A percentile compares a stretch with the other conserved stretches of the same genome.
These are phyloP conservation scores for Zootermopsis nevadensis DNA, from an alignment of 2,888 invertebrate species.

Conservation along the genomic window DNA sequence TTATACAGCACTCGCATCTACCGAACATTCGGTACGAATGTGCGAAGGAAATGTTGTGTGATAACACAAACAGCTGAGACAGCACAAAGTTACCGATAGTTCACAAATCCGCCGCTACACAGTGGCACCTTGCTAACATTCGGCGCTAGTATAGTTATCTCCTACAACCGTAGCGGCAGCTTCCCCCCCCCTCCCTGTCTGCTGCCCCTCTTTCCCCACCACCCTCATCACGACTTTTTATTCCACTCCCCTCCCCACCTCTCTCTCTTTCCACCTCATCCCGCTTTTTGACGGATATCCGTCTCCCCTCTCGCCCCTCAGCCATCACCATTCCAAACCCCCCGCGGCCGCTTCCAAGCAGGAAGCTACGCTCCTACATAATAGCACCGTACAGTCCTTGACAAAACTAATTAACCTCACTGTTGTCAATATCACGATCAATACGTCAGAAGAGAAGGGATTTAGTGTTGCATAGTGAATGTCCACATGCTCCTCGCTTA, in stretches of 20 bases:
- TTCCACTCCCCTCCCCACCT: slow-evolving; percentile 26
- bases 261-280: slow-evolving; percentile 21
- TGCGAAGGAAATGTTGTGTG: not conserved
- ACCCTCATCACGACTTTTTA: slow-evolving; percentile 35
- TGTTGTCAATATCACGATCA: slow-evolving; percentile 40
- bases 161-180: not conserved
- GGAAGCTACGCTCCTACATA: slow-evolving; percentile 50
- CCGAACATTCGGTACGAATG: slow-evolving; percentile 18
- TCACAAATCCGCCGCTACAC: slow-evolving; percentile 18
- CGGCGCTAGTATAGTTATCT: slow-evolving; percentile 10
- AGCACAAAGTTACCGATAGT: slow-evolving; percentile 18
- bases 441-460: slow-evolving; percentile 1
- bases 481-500: not conserved
- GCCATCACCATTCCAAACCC: slow-evolving; percentile 25
- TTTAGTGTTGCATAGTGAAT: not conserved
- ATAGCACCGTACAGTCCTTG: slow-evolving; percentile 49
- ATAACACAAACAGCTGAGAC: slow-evolving; percentile 20
- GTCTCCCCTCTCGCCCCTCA: slow-evolving; percentile 41
- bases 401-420: slow-evolving; percentile 46
- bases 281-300: slow-evolving; percentile 41
- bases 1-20: not conserved
- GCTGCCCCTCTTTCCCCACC: not conserved
- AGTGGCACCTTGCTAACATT: not conserved
- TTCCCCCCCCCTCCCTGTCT: not conserved
- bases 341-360: slow-evolving; percentile 44